Evolutionary conservation across 2,797 vertebrate species (phyloP), one percentile per base, ranked within the genome.

Genomic region (Halcyon badia): DNA sequence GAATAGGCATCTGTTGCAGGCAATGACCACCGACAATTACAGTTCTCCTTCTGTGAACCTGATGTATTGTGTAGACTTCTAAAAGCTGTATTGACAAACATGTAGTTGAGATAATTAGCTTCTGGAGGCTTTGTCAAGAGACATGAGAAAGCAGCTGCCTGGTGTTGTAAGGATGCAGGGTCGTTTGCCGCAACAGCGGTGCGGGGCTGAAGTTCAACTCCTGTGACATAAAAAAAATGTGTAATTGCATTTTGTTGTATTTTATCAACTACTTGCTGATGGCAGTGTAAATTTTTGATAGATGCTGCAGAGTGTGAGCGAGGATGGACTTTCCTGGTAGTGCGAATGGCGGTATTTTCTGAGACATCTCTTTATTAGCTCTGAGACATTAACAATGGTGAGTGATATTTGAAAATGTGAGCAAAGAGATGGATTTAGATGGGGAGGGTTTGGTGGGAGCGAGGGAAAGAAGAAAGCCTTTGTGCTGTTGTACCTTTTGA

Each of bases 1-100:
- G 88, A 92, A 58, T 33, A 81, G 82, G 69, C 78, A 86, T 95
- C 75, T 96, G 83, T 87, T 73, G 89, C 91, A 93, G 89, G 90
- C 65, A 87, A 18, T 93, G 88, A 96, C 97, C 94, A 96, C 39
- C 14, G 44, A 30, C 54, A 69, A n/a, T 95, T 82, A 81, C 60
- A 91, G 68, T 79, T 95, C 54, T 92, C 48, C 60, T 46, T 81
- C 91, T 95, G 72, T 65, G 62, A 85, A 42, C 61, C n/a, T 87
- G 82, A 71, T 83, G 84, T 58, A 35, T 69, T 56, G 26, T 91
- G 56, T 30, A 58, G 91, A 61, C 73, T 90, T 94, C 46, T 92
- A 96, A 91, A 94, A 96, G 73, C 91, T 93, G 64, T 71, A n/a
- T 71, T 91, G 95, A 85, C 76, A 96, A 95, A 86, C 66, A 22